Base-by-base conservation (phyloP, 2,113 vertebrate species). In the Phasianus colchicus region DNA sequence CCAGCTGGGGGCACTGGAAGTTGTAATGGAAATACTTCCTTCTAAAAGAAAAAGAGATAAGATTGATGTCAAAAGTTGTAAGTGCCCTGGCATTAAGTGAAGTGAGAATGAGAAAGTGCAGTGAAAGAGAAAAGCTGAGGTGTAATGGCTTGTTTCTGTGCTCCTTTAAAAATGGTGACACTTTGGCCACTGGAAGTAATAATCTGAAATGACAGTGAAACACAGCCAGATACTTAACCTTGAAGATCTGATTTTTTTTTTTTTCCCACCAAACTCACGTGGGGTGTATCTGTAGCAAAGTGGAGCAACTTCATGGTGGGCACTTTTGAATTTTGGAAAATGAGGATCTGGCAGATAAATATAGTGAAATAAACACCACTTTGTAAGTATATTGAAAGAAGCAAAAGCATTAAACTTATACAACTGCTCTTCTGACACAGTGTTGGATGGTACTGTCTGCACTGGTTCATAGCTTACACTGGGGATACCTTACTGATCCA, bases 381-480 rank as follows among this genome's bases (percentile, higher is more conserved):
- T 50, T 24, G 48, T 13, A 11, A 16, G 18, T 34, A 6, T 40
- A 58, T 30, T n/a, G 57, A 45, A n/a, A 20, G 6, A 43, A 73
- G 19, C 2, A 0, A 4, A 16, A 30, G 27, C 1, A 11, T 21
- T 21, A 21, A 34, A 16, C 22, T 32, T 2, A 9, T 47, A 24
- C 10, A 32, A 10, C 1, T 75, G 47, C 19, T 13, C 38, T 78
- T 73, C 18, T 61, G 45, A 9, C 20, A 3, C 0, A 0, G 16
- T 3, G 0, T 30, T 54, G 27, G 14, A 10, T 15, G 11, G 0
- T 25, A 8, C 38, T 32, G 0, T 16, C 48, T 3, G 0, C 8
- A 2, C 0, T 52, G 20, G 1, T 17, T 82, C 2, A 1, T 27
- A 0, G 13, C 83, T 64, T 29, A 11, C 11, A 3, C 47, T 27